Evolutionary conservation across 2,888 invertebrate genomes (phyloP).

Genomic region (Drosophila mimica): DNA sequence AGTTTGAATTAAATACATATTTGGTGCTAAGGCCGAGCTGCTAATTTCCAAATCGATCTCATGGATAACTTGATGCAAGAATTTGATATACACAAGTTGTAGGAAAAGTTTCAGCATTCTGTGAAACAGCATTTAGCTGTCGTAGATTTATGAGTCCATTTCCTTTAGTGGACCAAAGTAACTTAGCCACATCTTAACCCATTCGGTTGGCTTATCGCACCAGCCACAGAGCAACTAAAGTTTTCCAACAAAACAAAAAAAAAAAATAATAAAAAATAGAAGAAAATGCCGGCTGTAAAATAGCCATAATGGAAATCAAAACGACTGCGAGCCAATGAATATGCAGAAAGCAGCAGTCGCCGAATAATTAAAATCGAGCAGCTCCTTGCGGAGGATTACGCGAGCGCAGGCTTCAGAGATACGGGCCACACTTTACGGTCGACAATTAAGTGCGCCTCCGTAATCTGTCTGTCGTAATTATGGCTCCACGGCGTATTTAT

Average conservation of each 20-base stretch:
- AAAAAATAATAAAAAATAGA: constrained; percentile 1
- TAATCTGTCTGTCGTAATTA: constrained; percentile 82
- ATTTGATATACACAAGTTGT: not conserved
- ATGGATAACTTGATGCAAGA: constrained; percentile 31
- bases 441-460: constrained; percentile 77
- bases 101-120: not conserved
- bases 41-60: constrained; percentile 18
- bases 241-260: constrained; percentile 24
- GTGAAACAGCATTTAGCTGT: not conserved
- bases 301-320: constrained; percentile 72
- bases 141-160: constrained; percentile 41
- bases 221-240: constrained; percentile 57
- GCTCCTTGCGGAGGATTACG: constrained; percentile 56
- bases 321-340: constrained; percentile 42
- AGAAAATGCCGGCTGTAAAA: constrained; percentile 18
- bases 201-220: constrained; percentile 59
- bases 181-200: constrained; percentile 39
- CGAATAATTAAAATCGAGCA: constrained; percentile 80
- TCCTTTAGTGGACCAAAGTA: constrained; percentile 15
- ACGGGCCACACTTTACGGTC: constrained; percentile 71
- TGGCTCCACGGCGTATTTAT: constrained; percentile 78
- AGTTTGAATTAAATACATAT: constrained; percentile 22
- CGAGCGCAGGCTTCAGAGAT: constrained; percentile 47
- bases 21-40: not conserved
- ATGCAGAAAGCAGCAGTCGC: constrained; percentile 49